Base-by-base conservation (phyloP, 2,797 vertebrate genomes). In the Pogonophryne albipinna region DNA sequence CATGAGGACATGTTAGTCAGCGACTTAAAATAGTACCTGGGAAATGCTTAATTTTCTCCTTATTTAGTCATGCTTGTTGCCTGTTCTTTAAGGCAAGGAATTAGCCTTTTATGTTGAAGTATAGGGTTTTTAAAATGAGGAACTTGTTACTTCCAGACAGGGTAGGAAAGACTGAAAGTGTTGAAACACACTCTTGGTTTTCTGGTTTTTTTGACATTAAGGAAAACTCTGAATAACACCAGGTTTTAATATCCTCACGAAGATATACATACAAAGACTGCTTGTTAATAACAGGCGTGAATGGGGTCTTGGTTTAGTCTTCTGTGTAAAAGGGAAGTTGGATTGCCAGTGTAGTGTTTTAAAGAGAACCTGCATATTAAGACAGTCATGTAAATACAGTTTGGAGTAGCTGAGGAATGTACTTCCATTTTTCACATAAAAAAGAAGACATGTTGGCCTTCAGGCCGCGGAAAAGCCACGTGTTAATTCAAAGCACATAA, bases 281-380 rank as follows among this genome's bases (percentile, higher is more conserved):
- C 5, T 47, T 31, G 49, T 61, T 51, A 69, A 78, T 55, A 74
- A 14, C 71, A 77, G 58, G 50, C 60, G 66, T 55, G 52, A 70
- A 66, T 17, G 34, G 16, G 45, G 49, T 67, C 61, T 71, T 58
- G 64, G 55, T 70, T 73, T 13, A 23, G 20, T 63, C 10, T 42
- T 68, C 10, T 44, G 63, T 23, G 56, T 79, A 17, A 76, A 55
- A 64, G 41, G 13, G 63, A 56, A 0, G 42, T 38, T 70, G 66
- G 62, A 78, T 76, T 16, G 34, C 80, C 88, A 87, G 85, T 86
- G 88, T 81, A 60, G 73, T 55, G 42, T 65, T 44, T 67, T 44
- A 76, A 85, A 73, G 17, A 64, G 74, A 85, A 89, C 78, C 82
- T 87, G 79, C 76, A 74, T 79, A 78, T 82, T 72, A 74, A 68